These are phyloP conservation scores for sheep (Ovis aries) DNA, from an alignment of 2,113 vertebrate genomes.

Conservation along the genomic window DNA sequence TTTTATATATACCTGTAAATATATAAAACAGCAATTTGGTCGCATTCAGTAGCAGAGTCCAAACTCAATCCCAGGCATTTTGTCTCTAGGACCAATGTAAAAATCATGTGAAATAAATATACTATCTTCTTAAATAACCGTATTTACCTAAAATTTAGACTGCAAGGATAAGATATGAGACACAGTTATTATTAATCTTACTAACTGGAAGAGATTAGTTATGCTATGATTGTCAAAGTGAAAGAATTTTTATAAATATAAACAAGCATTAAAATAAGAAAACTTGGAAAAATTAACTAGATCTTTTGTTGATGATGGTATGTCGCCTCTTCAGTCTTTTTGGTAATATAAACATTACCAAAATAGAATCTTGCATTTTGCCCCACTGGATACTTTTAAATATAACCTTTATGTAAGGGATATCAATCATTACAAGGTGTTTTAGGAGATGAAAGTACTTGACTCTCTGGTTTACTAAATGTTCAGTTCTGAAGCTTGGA, in stretches of 20 bases:
- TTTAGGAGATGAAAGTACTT: neutral
- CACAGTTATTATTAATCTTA: constrained; percentile 39
- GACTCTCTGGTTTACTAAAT: neutral
- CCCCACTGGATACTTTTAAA: neutral
- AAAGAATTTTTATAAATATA: neutral
- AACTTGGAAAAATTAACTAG: neutral
- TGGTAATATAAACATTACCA: neutral
- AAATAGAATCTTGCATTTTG: neutral
- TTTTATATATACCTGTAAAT: neutral
- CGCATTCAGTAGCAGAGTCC: neutral
- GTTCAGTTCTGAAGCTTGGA: neutral
- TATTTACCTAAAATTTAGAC: neutral
- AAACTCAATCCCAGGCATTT: neutral
- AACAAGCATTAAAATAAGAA: neutral
- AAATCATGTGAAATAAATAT: neutral
- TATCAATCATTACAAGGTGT: neutral
- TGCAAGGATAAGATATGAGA: neutral
- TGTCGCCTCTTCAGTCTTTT: constrained; percentile 29
- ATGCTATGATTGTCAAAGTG: neutral
- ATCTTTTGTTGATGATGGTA: neutral
- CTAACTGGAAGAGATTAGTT: constrained; percentile 21
- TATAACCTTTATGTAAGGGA: neutral
- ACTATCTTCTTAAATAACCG: neutral
- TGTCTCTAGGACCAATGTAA: neutral
- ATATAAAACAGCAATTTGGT: neutral